Percentiles rank a stretch among this genome's conserved stretches.
Conservation (phyloP, 2,888 invertebrate genomes). For the Drosophila rubida region DNA sequence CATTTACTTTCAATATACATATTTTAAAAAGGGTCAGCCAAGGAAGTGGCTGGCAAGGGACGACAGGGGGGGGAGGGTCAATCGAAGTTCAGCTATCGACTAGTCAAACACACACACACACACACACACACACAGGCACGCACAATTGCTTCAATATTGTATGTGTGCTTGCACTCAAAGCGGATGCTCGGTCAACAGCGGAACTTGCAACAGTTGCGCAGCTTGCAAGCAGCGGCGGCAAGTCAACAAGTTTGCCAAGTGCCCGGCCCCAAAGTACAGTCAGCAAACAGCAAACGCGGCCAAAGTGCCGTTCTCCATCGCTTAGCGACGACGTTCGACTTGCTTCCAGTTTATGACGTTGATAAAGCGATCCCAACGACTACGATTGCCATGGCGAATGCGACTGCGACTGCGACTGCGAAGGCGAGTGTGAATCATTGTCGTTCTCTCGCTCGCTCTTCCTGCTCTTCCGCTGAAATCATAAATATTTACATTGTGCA, state of each 20-base stretch:
- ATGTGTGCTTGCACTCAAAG: slow-evolving; percentile 11
- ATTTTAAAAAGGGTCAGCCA: not conserved
- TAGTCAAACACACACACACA: slow-evolving; percentile 18
- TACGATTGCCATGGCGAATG: not conserved
- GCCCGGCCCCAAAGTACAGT: slow-evolving; percentile 11
- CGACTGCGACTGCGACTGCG: not conserved
- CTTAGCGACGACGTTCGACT: slow-evolving; percentile 12
- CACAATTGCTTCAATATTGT: slow-evolving; percentile 12
- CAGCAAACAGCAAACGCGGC: slow-evolving; percentile 15
- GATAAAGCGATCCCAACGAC: slow-evolving; percentile 25
- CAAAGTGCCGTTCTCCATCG: slow-evolving; percentile 10
- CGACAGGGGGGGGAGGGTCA: slow-evolving; percentile 4
- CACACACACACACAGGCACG: slow-evolving; percentile 15
- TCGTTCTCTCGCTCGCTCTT: not conserved
- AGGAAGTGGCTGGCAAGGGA: not conserved
- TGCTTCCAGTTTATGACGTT: slow-evolving; percentile 26
- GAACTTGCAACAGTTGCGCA: slow-evolving; percentile 36
- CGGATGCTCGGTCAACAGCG: slow-evolving; percentile 51
- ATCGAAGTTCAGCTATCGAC: slow-evolving; percentile 31
- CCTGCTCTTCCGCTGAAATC: slow-evolving; percentile 7
- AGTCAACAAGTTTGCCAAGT: slow-evolving; percentile 33
- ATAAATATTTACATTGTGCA: slow-evolving; percentile 61
- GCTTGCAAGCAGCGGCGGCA: slow-evolving; percentile 11
- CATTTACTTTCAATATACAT: slow-evolving; percentile 9
- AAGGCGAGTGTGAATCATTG: slow-evolving; percentile 4